Evolutionary conservation across 2,113 vertebrate genomes (phyloP).

Genomic region (Coryphaenoides rupestris): DNA sequence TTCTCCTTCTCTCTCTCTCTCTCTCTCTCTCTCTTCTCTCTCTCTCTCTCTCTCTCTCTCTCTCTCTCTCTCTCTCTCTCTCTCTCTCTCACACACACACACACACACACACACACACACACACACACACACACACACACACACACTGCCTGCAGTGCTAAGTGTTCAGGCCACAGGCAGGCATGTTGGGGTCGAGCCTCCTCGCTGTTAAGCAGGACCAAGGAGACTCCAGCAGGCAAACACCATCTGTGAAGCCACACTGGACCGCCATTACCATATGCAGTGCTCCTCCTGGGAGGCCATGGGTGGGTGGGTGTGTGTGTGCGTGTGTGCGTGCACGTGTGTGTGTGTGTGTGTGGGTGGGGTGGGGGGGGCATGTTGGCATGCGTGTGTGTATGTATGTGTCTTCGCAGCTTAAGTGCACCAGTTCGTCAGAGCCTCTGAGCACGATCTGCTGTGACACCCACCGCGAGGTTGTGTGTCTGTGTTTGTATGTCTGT

Average conservation of each 20-base stretch:
- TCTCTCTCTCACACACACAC: no score
- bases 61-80: no score
- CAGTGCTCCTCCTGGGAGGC: slow-evolving; percentile 6
- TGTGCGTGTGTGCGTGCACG: slow-evolving; percentile 26
- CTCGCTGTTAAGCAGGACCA: slow-evolving; percentile 56
- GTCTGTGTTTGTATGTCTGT: slow-evolving; percentile 17
- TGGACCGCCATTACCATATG: slow-evolving; percentile 61
- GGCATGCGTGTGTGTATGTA: slow-evolving; percentile 9
- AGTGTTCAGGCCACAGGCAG: slow-evolving; percentile 38
- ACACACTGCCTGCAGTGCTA: no score
- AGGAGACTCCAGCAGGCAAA: slow-evolving; percentile 71
- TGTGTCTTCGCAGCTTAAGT: slow-evolving; percentile 36
- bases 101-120: background rate
- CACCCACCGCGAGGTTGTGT: slow-evolving; percentile 35
- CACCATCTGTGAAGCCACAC: slow-evolving; percentile 72
- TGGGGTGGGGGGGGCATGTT: slow-evolving; percentile 5
- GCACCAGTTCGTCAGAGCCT: slow-evolving; percentile 51
- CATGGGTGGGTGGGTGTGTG: slow-evolving; percentile 7
- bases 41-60: no score
- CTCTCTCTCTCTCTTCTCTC: no score
- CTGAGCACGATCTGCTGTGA: slow-evolving; percentile 55
- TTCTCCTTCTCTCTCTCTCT: no score
- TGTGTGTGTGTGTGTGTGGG: slow-evolving; percentile 23
- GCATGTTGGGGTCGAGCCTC: slow-evolving; percentile 36
- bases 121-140: slow-evolving; percentile 21